phyloP scores from a whole-genome alignment of 2,888 invertebrate species.

The Brachylomia viminalis region DNA sequence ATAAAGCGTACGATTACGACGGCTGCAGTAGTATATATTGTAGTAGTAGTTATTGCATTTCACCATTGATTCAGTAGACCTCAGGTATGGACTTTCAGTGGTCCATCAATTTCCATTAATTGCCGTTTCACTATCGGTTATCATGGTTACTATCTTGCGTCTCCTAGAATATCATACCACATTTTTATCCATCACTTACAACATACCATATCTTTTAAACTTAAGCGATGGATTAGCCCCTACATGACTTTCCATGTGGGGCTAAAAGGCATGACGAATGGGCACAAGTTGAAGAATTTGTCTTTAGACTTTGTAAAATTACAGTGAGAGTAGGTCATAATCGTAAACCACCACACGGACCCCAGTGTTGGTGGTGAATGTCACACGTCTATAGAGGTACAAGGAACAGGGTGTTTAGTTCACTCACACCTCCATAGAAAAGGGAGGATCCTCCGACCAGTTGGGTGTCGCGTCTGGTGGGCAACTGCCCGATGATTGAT shows the following conservation, averaged over 20 bases:
- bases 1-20: background rate
- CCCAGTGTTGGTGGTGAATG: background rate
- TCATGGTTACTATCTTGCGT: background rate
- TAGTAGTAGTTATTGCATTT: constrained; percentile 3
- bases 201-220: background rate
- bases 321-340: background rate
- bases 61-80: background rate
- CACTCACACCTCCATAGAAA: too few species aligned
- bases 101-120: background rate
- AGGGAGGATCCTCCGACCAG: too few species aligned
- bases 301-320: constrained; percentile 2
- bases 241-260: too few species aligned
- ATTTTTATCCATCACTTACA: background rate
- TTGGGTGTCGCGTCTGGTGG: too few species aligned
- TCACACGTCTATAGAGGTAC: too few species aligned
- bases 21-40: background rate
- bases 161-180: background rate
- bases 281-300: background rate
- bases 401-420: too few species aligned
- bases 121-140: background rate
- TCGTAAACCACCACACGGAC: background rate
- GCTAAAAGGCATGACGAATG: background rate
- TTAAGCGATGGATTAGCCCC: background rate
- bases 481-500: too few species aligned
- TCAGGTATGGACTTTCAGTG: background rate